A percentile compares a stretch with the other conserved stretches of the same genome.
phyloP scores from a whole-genome alignment of 2,797 vertebrate genomes.

The Morus bassanus region DNA sequence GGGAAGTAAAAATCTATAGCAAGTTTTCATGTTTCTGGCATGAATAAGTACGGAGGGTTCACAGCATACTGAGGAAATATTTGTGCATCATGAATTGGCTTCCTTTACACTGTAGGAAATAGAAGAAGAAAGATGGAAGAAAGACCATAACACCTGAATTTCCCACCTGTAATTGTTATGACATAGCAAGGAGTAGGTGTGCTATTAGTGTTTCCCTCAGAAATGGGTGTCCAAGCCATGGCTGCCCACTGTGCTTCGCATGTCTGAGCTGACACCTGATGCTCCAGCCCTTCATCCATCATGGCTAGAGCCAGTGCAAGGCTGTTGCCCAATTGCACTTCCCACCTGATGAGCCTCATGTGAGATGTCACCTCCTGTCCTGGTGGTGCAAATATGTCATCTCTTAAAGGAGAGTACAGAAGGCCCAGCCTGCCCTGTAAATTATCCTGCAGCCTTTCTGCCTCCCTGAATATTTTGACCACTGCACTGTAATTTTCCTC shows the following conservation, averaged over 20 bases:
- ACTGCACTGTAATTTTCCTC: not conserved
- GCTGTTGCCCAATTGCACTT: not conserved
- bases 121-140: not conserved
- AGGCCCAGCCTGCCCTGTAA: not conserved
- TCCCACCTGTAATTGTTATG: not conserved
- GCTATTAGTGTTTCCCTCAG: not conserved
- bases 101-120: not conserved
- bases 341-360: not conserved
- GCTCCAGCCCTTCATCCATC: not conserved
- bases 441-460: not conserved
- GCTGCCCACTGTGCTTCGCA: rapidly evolving
- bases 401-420: not conserved
- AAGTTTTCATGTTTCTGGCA: not conserved
- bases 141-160: not conserved
- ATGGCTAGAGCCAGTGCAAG: not conserved
- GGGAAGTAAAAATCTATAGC: not conserved
- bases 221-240: not conserved
- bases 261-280: not conserved
- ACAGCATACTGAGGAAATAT: not conserved
- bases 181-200: not conserved
- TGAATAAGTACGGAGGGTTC: not conserved
- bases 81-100: not conserved
- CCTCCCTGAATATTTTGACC: not conserved
- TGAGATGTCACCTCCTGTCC: not conserved
- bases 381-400: not conserved